A percentile compares a stretch with the other conserved stretches of the same genome.
Evolutionary conservation across 2,113 vertebrate species (phyloP).

Genomic region (Semicossyphus pulcher): DNA sequence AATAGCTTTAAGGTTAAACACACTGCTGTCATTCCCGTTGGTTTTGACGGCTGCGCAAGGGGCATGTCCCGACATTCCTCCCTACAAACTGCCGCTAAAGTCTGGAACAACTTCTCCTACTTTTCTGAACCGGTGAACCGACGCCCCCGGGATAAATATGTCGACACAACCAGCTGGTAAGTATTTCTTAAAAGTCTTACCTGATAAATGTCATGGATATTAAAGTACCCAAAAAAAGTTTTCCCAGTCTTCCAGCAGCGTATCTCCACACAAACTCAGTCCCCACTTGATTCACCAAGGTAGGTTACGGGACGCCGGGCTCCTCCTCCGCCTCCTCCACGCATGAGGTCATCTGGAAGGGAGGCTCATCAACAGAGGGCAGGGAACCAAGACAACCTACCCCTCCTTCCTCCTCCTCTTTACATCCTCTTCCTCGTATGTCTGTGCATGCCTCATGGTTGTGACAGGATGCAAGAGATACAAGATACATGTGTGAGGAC

Average conservation of each 20-base stretch:
- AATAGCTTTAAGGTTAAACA: background rate
- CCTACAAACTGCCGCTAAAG: slow-evolving; percentile 31
- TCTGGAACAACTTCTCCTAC: slow-evolving; percentile 10
- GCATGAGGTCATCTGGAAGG: slow-evolving; percentile 76
- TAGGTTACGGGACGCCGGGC: slow-evolving; percentile 56
- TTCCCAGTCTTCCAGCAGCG: slow-evolving; percentile 53
- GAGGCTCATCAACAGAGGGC: slow-evolving; percentile 25
- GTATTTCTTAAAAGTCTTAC: slow-evolving; percentile 62
- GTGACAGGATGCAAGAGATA: slow-evolving; percentile 38
- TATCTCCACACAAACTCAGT: slow-evolving; percentile 74
- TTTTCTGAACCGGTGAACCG: background rate
- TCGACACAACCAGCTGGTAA: background rate
- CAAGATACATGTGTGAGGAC: background rate
- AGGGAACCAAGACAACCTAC: slow-evolving; percentile 25
- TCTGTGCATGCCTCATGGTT: slow-evolving; percentile 52
- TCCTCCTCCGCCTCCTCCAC: slow-evolving; percentile 53
- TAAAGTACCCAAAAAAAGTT: slow-evolving; percentile 66
- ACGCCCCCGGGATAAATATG: background rate
- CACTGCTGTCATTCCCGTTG: slow-evolving; percentile 32
- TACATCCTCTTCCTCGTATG: slow-evolving; percentile 1
- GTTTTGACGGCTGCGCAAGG: slow-evolving; percentile 27
- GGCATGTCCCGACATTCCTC: slow-evolving; percentile 80
- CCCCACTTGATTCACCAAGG: slow-evolving; percentile 67
- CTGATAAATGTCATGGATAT: slow-evolving; percentile 79
- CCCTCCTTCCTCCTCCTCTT: background rate